Base-by-base conservation (phyloP, 2,888 invertebrate species). In the Pecten maximus region DNA sequence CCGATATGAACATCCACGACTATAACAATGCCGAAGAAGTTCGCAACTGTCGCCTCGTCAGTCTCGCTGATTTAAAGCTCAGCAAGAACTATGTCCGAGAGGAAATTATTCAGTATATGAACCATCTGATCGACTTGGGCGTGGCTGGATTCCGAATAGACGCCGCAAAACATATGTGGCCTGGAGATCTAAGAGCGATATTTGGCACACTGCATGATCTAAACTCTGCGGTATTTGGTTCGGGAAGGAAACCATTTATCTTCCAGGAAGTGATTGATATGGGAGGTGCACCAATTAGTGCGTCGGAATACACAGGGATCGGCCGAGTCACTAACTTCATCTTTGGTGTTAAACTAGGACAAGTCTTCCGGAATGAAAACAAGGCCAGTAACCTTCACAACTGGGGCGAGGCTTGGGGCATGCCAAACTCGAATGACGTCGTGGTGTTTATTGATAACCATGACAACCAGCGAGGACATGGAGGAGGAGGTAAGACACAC, bases 361-460 rank as follows among this genome's bases (percentile, higher is more conserved):
- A 93, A 40, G 94, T 94, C 16, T 94, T 95, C 90, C 86, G 90
- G 88, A 88, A 60, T 6, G n/a, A 91, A 10, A 93, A 95, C 90
- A 92, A 94, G 39, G 94, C 95, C 74, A 95, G 95, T 89, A 94
- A 91, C 74, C 91, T 95, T 86, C 54, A 40, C n/a, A 94, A 90
- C 88, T 95, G 93, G 93, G 95, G 95, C 0, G 86, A 89, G 10
- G 93, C 91, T 12, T 95, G 96, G 95, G 95, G 96, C 0, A 95
- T 96, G 95, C 94, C 95, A 87, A 92, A 88, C 2, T 90, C 94
- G 4, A 91, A 92, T 0, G 97, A 95, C 88, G 97, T 98, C 4
- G 95, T 98, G 0, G 98, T 98, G n/a, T 98, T 99, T 95, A 97
- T 99, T 89, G 99, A 98, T 95, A 99, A 99, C 97, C 99, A 99